Evolutionary conservation across 2,888 invertebrate genomes (phyloP).

Genomic region (Campaea margaritaria): DNA sequence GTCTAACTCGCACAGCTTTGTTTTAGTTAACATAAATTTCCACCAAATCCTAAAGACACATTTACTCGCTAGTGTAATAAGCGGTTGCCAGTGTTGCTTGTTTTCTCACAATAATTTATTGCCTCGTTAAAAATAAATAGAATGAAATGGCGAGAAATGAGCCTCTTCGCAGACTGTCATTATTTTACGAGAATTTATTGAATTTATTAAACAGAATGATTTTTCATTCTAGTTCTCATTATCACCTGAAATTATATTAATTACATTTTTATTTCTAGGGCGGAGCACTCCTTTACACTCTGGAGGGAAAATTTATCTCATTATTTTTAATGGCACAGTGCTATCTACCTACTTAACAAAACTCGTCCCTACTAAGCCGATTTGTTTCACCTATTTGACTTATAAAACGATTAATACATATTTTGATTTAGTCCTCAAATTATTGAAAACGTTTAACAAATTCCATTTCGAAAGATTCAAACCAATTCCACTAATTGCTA

Average conservation of each 20-base stretch:
- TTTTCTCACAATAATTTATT: slow-evolving; percentile 36
- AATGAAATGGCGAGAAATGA: slow-evolving; percentile 33
- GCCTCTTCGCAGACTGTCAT: slow-evolving; percentile 28
- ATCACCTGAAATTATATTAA: slow-evolving; percentile 24
- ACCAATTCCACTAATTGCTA: slow-evolving; percentile 49
- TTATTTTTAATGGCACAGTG: slow-evolving; percentile 43
- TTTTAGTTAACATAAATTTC: slow-evolving; percentile 70
- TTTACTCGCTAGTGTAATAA: slow-evolving; percentile 51
- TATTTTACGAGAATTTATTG: slow-evolving; percentile 26
- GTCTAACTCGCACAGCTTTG: slow-evolving; percentile 71
- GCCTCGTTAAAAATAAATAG: slow-evolving; percentile 35
- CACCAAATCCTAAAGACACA: slow-evolving; percentile 55
- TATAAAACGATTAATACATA: slow-evolving; percentile 43
- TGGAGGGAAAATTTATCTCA: slow-evolving; percentile 35
- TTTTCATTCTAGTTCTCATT: slow-evolving; percentile 25
- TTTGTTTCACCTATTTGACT: slow-evolving; percentile 38
- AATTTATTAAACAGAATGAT: slow-evolving; percentile 22
- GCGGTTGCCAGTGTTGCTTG: slow-evolving; percentile 38
- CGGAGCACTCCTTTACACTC: slow-evolving; percentile 11
- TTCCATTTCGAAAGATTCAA: slow-evolving; percentile 45
- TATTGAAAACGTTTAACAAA: slow-evolving; percentile 47
- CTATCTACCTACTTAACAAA: neutral
- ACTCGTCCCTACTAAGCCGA: slow-evolving; percentile 34
- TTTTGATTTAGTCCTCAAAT: slow-evolving; percentile 47
- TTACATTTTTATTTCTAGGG: slow-evolving; percentile 22